phyloP scores from a whole-genome alignment of 1,140 invertebrate genomes.

The Solenopsis invicta region DNA sequence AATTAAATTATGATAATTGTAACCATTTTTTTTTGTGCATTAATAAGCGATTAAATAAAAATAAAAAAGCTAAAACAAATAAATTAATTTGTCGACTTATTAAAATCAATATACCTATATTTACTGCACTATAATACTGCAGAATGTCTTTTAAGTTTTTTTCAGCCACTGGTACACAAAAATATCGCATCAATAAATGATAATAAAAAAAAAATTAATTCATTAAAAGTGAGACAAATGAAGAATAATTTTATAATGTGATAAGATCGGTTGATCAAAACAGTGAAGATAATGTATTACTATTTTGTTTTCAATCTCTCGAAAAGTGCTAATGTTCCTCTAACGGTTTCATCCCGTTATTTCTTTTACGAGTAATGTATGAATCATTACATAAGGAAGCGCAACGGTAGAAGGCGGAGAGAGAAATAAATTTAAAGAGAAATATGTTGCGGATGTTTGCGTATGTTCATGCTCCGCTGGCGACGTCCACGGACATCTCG shows the following conservation, averaged over 20 bases:
- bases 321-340: background rate
- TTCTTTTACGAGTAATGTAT: background rate
- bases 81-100: too few species aligned
- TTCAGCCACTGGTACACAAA: too few species aligned
- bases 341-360: background rate
- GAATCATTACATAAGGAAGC: conserved; percentile 32
- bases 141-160: too few species aligned
- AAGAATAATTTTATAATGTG: background rate
- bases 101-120: too few species aligned
- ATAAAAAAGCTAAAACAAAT: too few species aligned
- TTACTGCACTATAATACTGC: too few species aligned
- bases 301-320: background rate
- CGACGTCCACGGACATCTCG: background rate
- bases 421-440: conserved; percentile 36
- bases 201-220: too few species aligned
- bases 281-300: background rate
- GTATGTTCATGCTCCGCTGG: conserved; percentile 33
- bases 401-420: background rate
- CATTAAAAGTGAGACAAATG: background rate
- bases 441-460: background rate
- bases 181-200: too few species aligned
- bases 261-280: background rate
- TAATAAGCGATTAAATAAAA: too few species aligned
- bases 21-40: too few species aligned
- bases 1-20: too few species aligned